These are phyloP conservation scores for Lydus trimaculatus DNA, from an alignment of 2,888 invertebrate genomes.

Conservation along the genomic window DNA sequence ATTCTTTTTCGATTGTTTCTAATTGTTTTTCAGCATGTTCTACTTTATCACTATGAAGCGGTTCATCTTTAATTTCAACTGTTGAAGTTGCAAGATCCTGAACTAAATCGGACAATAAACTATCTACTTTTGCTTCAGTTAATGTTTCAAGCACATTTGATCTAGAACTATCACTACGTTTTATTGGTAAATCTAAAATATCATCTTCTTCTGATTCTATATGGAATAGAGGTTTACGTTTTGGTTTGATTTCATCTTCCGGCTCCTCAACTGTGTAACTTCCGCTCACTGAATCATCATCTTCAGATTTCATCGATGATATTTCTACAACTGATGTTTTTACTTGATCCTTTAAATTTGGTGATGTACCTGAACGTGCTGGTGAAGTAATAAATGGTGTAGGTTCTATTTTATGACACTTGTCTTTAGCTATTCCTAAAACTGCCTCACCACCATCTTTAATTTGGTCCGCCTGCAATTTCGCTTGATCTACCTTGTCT, in stretches of 20 bases:
- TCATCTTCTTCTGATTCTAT: constrained; percentile 61
- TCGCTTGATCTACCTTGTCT: background rate
- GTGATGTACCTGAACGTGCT: constrained; percentile 51
- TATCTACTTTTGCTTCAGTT: constrained; percentile 49
- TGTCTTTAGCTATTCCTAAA: background rate
- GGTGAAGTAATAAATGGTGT: constrained; percentile 56
- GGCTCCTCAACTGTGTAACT: constrained; percentile 47
- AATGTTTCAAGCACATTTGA: constrained; percentile 53
- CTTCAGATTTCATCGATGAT: constrained; percentile 46
- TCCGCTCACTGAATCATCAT: constrained; percentile 50
- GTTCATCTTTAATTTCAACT: constrained; percentile 33
- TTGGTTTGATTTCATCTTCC: constrained; percentile 28
- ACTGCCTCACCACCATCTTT: background rate
- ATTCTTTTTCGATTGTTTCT: constrained; percentile 38
- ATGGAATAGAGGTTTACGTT: constrained; percentile 58
- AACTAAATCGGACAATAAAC: constrained; percentile 41
- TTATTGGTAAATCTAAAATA: constrained; percentile 31
- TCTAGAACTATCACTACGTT: constrained; percentile 46
- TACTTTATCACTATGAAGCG: constrained; percentile 15
- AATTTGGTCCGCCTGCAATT: background rate
- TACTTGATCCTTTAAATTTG: constrained; percentile 42
- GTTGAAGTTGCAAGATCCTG: constrained; percentile 35
- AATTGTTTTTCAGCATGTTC: constrained; percentile 24
- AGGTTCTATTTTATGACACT: background rate
- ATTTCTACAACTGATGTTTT: constrained; percentile 56